phyloP scores from a whole-genome alignment of 64 coral and sea anemone species.

The Stylophora pistillata region DNA sequence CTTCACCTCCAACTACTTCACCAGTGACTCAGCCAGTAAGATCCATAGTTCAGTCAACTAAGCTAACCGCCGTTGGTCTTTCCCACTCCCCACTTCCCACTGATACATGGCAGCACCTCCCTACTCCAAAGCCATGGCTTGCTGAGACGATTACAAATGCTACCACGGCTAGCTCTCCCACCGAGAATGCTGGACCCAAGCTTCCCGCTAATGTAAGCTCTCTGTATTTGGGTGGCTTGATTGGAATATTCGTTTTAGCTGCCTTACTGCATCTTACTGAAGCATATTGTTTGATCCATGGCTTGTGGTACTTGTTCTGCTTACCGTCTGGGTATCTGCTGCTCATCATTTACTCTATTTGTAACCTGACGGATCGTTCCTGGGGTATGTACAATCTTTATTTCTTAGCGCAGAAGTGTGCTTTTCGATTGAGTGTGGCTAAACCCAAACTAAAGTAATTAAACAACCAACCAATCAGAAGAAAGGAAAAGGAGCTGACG shows the following conservation, averaged over 20 bases:
- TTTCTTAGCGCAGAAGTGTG: too few species aligned
- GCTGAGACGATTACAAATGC: not conserved
- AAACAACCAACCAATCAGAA: too few species aligned
- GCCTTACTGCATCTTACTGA: constrained; percentile 75
- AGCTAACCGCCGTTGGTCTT: not conserved
- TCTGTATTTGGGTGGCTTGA: constrained; percentile 66
- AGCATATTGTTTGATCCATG: constrained; percentile 69
- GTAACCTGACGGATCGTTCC: constrained; percentile 90
- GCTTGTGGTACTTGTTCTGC: constrained; percentile 89
- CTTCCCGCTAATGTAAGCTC: constrained; percentile 66
- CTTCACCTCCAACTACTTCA: not conserved
- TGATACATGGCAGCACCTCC: not conserved
- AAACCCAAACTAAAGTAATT: too few species aligned
- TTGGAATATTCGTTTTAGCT: constrained; percentile 67
- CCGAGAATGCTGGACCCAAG: not conserved
- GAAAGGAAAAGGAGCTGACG: too few species aligned
- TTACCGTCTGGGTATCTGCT: constrained; percentile 92
- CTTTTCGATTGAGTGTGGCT: too few species aligned
- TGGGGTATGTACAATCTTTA: constrained; percentile 73
- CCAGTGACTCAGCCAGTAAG: not conserved
- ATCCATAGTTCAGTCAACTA: not conserved
- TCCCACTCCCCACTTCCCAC: too few species aligned
- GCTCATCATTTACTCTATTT: constrained; percentile 87
- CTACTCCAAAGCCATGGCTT: too few species aligned
- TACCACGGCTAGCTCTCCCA: not conserved